Evolutionary conservation across 1,140 invertebrate species (phyloP).

Genomic region (Platyscapa corneri): DNA sequence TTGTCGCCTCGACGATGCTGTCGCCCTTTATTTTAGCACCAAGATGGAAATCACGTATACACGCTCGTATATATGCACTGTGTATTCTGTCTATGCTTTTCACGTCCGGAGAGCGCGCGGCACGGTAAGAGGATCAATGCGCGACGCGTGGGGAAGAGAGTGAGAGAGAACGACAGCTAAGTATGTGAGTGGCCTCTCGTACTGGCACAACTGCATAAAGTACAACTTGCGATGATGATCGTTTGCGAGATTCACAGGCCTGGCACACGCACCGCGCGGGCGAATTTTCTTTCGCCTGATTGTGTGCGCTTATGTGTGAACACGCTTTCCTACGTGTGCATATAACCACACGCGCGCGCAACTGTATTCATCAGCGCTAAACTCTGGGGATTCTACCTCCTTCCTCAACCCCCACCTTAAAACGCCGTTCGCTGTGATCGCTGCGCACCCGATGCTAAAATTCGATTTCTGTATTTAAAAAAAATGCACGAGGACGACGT

Average conservation of each 20-base stretch:
- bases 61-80: background rate
- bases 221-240: background rate
- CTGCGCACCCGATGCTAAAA: background rate
- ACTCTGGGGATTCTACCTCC: background rate
- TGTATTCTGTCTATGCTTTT: background rate
- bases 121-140: slow-evolving; percentile 37
- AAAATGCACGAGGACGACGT: background rate
- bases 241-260: background rate
- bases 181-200: background rate
- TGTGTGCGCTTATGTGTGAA: too few relatives aligned
- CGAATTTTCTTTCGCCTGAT: background rate
- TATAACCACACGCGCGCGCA: background rate
- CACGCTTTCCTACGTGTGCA: background rate
- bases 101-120: slow-evolving; percentile 14
- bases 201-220: background rate
- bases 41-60: too few relatives aligned
- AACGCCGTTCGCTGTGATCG: background rate
- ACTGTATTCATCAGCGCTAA: background rate
- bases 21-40: background rate
- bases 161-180: background rate
- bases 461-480: background rate
- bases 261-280: background rate
- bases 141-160: slow-evolving; percentile 4
- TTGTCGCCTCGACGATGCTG: background rate
- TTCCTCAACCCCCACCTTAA: background rate